Conservation (phyloP, 2,888 invertebrate genomes). For the Diachrysia chrysitis region DNA sequence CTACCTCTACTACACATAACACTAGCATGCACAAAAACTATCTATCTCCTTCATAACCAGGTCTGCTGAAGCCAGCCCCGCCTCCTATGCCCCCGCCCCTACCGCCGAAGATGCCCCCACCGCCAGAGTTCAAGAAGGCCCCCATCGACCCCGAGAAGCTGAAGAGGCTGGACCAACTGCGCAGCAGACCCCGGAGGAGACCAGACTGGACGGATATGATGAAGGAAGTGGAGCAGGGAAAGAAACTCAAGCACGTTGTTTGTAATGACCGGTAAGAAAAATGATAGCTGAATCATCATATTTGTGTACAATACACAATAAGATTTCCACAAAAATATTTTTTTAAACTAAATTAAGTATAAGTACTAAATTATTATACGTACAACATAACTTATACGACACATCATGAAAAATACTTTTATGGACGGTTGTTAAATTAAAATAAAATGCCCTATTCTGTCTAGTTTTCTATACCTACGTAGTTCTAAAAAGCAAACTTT, state of each 20-base stretch:
- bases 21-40: background rate
- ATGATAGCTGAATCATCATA: background rate
- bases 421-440: too few species aligned
- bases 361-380: too few species aligned
- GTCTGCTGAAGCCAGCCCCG: constrained; percentile 85
- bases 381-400: too few species aligned
- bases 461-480: too few species aligned
- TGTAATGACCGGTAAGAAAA: constrained; percentile 91
- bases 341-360: too few species aligned
- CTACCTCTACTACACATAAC: too few species aligned
- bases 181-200: constrained; percentile 93
- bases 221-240: constrained; percentile 96
- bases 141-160: constrained; percentile 90
- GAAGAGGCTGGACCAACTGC: constrained; percentile 92
- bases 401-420: too few species aligned
- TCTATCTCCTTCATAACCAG: constrained; percentile 52
- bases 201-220: constrained; percentile 97
- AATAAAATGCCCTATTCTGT: too few species aligned
- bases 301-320: too few species aligned
- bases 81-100: constrained; percentile 92
- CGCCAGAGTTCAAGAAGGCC: constrained; percentile 90
- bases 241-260: constrained; percentile 93
- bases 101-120: constrained; percentile 91
- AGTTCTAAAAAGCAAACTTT: too few species aligned
- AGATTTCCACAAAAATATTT: too few species aligned